Evolutionary conservation across 2,797 vertebrate genomes (phyloP).

Genomic region (Sciaenops ocellatus): DNA sequence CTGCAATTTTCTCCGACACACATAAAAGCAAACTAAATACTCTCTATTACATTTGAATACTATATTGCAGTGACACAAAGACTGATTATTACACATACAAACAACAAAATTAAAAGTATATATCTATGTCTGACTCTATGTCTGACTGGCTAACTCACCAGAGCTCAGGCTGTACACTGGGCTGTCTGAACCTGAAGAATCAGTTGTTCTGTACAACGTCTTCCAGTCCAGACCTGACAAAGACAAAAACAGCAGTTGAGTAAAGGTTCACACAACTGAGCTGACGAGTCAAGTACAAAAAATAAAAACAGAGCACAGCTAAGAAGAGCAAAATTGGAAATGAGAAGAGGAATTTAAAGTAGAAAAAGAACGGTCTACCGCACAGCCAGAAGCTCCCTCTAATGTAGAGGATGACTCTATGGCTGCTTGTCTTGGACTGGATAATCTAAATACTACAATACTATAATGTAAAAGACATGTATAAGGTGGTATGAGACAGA

Average conservation of each 20-base stretch:
- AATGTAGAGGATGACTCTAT: conserved; percentile 6
- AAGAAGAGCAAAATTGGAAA: not conserved
- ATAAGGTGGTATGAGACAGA: conserved; percentile 32
- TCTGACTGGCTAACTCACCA: conserved; percentile 69
- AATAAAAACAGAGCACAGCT: not conserved
- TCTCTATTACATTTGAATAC: too few relatives aligned
- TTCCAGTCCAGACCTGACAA: conserved; percentile 80
- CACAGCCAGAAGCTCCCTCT: conserved; percentile 20
- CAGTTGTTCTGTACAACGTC: conserved; percentile 77
- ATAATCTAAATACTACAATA: not conserved
- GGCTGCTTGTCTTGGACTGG: conserved; percentile 17
- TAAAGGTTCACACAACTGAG: not conserved
- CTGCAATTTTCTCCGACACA: not conserved
- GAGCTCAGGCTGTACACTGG: conserved; percentile 69
- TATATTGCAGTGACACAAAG: not conserved
- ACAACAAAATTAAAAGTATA: not conserved
- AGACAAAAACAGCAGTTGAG: conserved; percentile 11
- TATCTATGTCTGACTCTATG: not conserved
- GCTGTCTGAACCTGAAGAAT: conserved; percentile 64
- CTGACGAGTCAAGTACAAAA: not conserved
- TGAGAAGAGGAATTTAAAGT: not conserved
- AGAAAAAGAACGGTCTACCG: not conserved
- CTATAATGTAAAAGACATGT: conserved; percentile 35
- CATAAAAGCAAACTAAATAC: not conserved
- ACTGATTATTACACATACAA: not conserved